These are phyloP conservation scores for Drosophila sordidapex DNA, from an alignment of 2,888 invertebrate species.

Conservation along the genomic window DNA sequence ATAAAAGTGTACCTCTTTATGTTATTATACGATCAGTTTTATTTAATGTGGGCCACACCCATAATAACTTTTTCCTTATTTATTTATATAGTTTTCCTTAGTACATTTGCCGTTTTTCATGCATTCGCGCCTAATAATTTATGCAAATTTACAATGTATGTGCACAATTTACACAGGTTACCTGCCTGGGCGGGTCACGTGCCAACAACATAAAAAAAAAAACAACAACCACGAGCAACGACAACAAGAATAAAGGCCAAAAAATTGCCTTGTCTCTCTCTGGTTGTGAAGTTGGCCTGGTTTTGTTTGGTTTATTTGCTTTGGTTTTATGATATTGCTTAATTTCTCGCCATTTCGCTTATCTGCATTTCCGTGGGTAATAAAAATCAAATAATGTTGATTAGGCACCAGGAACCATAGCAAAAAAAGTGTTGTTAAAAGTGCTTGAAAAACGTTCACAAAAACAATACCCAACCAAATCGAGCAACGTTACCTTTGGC, in stretches of 20 bases:
- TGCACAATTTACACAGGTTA: slow-evolving; percentile 62
- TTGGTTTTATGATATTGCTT: slow-evolving; percentile 46
- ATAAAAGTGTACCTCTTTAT: background rate
- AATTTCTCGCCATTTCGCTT: slow-evolving; percentile 52
- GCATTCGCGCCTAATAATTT: slow-evolving; percentile 64
- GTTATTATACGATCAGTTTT: background rate
- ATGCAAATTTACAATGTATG: slow-evolving; percentile 68
- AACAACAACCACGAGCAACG: slow-evolving; percentile 17
- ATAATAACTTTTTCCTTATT: slow-evolving; percentile 11
- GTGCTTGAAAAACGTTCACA: slow-evolving; percentile 27
- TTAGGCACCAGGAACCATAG: slow-evolving; percentile 24
- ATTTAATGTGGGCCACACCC: slow-evolving; percentile 35
- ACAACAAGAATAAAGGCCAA: slow-evolving; percentile 36
- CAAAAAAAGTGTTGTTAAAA: slow-evolving; percentile 18
- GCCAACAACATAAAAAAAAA: slow-evolving; percentile 33
- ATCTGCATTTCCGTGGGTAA: slow-evolving; percentile 58
- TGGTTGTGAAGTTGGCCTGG: slow-evolving; percentile 28
- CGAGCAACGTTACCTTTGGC: slow-evolving; percentile 15
- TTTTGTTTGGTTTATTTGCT: slow-evolving; percentile 26
- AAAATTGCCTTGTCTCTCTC: slow-evolving; percentile 39
- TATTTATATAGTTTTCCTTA: slow-evolving; percentile 3
- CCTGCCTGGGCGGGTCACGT: slow-evolving; percentile 51
- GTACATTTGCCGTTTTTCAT: slow-evolving; percentile 45
- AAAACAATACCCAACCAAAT: background rate
- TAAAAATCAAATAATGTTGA: slow-evolving; percentile 62